Evolutionary conservation across 2,797 vertebrate species (phyloP), one percentile per base, ranked within the genome.

Genomic region (Pseudopleuronectes americanus): DNA sequence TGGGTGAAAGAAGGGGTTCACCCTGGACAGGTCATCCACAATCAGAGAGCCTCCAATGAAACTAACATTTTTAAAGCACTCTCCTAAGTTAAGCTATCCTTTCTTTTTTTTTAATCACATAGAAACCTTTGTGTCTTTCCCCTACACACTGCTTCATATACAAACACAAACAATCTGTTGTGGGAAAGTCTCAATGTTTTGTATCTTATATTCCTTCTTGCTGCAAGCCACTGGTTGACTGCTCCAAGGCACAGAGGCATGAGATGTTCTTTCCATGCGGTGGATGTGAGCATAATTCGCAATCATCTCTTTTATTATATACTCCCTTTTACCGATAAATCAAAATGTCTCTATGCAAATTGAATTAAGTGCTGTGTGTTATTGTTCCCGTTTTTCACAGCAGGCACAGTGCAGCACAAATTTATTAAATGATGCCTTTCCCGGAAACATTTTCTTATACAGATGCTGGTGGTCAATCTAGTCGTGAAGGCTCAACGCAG

Each of bases 261-360:
- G 9, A 75, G 12, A 1, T 16, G 14, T 26, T 79, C 69, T 76
- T 49, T 75, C 56, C 26, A 22, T 45, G 1, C 36, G 54, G 49
- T 71, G 69, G 71, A 26, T 56, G 62, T 24, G 45, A 57, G 24
- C 53, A 38, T 84, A 64, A 87, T 82, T 64, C 77, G 68, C 73
- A 78, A 78, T 84, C 62, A 86, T 76, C 80, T 51, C 1, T 76
- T 79, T 71, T 67, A 55, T 83, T 77, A 74, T 64, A 21, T 61
- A 70, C 24, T 76, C 72, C 64, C 52, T 8, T 61, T 58, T 53
- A 71, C 66, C 19, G 21, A 82, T 80, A 82, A 80, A 87, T 89
- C 73, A 62, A 75, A 85, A 64, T 68, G 57, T 74, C 63, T 83
- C 79, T 63, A 87, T 73, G 77, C 68, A 79, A 84, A 89, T 85